Conservation (phyloP, 2,797 vertebrate genomes). For the Poecilia gillii region DNA sequence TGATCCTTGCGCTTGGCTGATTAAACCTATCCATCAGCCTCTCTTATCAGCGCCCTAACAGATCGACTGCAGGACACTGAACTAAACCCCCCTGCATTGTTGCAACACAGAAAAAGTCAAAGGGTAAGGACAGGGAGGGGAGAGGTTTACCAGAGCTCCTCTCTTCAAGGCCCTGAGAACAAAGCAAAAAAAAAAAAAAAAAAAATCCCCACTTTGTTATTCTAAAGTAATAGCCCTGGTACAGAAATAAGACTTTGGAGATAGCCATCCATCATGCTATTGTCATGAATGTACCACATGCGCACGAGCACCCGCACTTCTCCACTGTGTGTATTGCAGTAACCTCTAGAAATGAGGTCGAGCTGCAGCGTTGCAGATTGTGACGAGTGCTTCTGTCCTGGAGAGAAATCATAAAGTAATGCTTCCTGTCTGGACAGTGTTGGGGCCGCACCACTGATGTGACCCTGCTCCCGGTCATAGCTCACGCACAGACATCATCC, state of each 20-base stretch:
- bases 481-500: conserved; percentile 55
- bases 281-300: conserved; percentile 21
- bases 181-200: conserved; percentile 54
- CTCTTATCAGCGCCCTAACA: conserved; percentile 77
- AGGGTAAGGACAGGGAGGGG: conserved; percentile 75
- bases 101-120: conserved; percentile 77
- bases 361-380: conserved; percentile 55
- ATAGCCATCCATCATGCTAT: conserved; percentile 39
- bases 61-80: conserved; percentile 77
- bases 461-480: conserved; percentile 58
- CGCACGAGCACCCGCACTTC: conserved; percentile 6
- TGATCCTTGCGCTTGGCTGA: conserved; percentile 79
- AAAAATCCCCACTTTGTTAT: conserved; percentile 50
- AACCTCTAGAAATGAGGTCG: conserved; percentile 63
- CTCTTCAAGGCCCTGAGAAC: conserved; percentile 58
- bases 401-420: conserved; percentile 71
- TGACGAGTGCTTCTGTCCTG: conserved; percentile 65
- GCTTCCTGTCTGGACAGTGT: conserved; percentile 71
- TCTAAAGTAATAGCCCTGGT: conserved; percentile 39
- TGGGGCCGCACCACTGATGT: conserved; percentile 50
- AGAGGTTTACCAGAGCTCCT: conserved; percentile 50
- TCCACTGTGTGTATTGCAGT: conserved; percentile 38
- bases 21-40: conserved; percentile 82
- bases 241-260: conserved; percentile 25
- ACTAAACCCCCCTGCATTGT: conserved; percentile 75